phyloP scores from a whole-genome alignment of 2,888 invertebrate species.

The Abrostola tripartita region DNA sequence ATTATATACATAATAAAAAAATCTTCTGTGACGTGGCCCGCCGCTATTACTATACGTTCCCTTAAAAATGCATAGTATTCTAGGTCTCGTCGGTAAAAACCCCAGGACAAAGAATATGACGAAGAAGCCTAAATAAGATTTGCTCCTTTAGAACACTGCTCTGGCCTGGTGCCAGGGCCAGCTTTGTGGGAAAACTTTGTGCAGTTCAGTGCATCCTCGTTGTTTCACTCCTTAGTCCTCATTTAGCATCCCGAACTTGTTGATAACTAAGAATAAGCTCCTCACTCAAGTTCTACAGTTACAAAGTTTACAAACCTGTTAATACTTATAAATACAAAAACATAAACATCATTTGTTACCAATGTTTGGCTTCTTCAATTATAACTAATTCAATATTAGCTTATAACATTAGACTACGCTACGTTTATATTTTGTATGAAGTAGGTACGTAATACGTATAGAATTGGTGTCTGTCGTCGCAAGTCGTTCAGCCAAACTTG shows the following conservation, averaged over 20 bases:
- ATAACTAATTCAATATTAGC: constrained; percentile 4
- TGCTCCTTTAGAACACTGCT: constrained; percentile 10
- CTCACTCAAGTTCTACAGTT: constrained; percentile 3
- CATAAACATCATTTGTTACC: constrained; percentile 12
- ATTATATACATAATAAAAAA: too few relatives aligned
- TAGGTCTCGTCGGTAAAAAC: constrained; percentile 30
- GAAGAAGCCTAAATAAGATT: constrained; percentile 13
- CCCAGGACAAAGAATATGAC: constrained; percentile 18
- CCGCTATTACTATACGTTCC: constrained; percentile 14
- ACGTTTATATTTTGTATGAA: constrained; percentile 9
- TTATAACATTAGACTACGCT: neutral
- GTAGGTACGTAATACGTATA: constrained; percentile 1
- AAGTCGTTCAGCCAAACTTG: constrained; percentile 31
- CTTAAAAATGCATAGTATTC: constrained; percentile 16
- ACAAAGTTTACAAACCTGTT: neutral
- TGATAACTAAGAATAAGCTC: constrained; percentile 4
- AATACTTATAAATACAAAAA: neutral
- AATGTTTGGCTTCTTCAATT: constrained; percentile 10
- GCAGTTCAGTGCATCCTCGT: constrained; percentile 5
- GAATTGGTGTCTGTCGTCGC: constrained; percentile 23
- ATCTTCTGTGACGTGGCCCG: neutral
- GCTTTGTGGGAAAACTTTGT: constrained; percentile 15
- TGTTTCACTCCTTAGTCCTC: neutral
- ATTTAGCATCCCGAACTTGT: neutral
- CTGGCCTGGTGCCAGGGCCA: constrained; percentile 29